Evolutionary conservation across 2,113 vertebrate genomes (phyloP), one percentile per base, ranked within the genome.

Genomic region (Nicator chloris): DNA sequence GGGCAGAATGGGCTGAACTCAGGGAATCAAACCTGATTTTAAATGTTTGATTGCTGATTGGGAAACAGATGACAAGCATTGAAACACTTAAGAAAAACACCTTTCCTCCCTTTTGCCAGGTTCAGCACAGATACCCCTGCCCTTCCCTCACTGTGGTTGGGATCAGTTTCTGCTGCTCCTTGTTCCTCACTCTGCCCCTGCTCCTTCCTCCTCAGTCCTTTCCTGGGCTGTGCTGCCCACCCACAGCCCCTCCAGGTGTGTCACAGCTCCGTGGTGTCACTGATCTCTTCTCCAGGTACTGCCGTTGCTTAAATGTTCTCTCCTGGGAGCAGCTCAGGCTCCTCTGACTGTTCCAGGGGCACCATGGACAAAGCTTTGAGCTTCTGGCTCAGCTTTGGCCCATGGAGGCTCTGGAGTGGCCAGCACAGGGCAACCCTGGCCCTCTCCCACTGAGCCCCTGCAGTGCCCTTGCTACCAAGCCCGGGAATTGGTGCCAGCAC

Each of bases 251-350:
- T 21, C 13, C 22, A 10, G 65, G 5, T 1, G 77, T 80, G 63
- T 26, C 63, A 21, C 8, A 66, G 40, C 50, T 31, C 63, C 1
- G 3, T 47, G 77, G 1, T 12, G 27, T 7, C 3, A 4, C 4
- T 2, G 0, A 1, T 18, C 18, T 23, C 4, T 8, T 40, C 33
- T 11, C 44, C 20, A 2, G 3, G 8, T 9, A 1, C 57, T 1
- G 6, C 66, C 39, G 7, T 4, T 37, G 51, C 11, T 3, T 5
- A 2, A 3, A 9, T 0, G 4, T 17, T 27, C 47, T 31, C 21
- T 56, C 17, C 0, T 4, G 13, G 69, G 2, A n/a, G 31, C 1
- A 1, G 17, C 23, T 4, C 17, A 0, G 6, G 44, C 70, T 35
- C 22, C 22, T 15, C 47, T 10, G 22, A 2, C 12, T n/a, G 19